These are phyloP conservation scores for Galeopsomyia nigrocyanea DNA, from an alignment of 2,888 invertebrate species.

Conservation along the genomic window DNA sequence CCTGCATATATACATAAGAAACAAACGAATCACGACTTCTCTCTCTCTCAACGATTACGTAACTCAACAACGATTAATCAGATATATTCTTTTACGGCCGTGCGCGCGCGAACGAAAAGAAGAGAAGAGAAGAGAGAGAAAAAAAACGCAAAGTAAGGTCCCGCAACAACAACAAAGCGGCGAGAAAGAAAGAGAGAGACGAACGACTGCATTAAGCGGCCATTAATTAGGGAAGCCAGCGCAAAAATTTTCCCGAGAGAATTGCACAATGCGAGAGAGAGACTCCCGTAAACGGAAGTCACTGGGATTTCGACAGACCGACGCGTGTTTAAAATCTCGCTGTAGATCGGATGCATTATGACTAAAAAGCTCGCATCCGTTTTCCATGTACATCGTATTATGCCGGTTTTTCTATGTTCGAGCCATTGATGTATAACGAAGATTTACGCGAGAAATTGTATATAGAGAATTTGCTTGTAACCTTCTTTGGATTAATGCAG, in stretches of 20 bases:
- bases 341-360: neutral
- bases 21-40: too few relatives aligned
- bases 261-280: neutral
- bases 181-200: constrained; percentile 24
- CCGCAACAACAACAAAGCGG: neutral
- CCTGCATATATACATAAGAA: too few relatives aligned
- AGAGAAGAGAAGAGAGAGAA: neutral
- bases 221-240: constrained; percentile 37
- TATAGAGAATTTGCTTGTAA: too few relatives aligned
- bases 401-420: neutral
- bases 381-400: neutral
- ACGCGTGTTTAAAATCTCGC: neutral
- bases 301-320: constrained; percentile 31
- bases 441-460: too few relatives aligned
- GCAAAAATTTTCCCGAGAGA: constrained; percentile 22
- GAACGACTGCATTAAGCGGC: constrained; percentile 34
- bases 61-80: constrained; percentile 2
- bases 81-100: neutral
- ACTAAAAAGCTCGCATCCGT: constrained; percentile 3
- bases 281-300: constrained; percentile 39
- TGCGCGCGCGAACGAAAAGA: neutral
- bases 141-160: constrained; percentile 3
- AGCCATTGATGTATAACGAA: too few relatives aligned
- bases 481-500: too few relatives aligned
- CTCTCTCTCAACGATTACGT: too few relatives aligned